These are phyloP conservation scores for Cyphomyrus discorhynchus DNA, from an alignment of 2,113 vertebrate genomes.

Conservation along the genomic window DNA sequence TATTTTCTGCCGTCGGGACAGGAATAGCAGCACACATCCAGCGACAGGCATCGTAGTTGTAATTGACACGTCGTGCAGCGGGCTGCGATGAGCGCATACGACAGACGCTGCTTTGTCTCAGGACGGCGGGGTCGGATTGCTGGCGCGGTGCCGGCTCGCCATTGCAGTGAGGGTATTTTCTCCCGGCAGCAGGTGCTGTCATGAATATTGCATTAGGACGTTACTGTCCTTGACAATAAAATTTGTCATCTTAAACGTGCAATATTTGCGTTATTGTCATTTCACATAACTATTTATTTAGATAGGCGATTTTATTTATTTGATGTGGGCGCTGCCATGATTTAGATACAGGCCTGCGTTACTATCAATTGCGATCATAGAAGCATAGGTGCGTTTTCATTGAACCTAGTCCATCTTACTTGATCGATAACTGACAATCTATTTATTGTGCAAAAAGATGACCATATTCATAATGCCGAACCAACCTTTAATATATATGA, in stretches of 20 bases:
- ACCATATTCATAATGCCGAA: neutral
- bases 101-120: neutral
- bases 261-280: neutral
- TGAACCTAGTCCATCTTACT: neutral
- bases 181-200: neutral
- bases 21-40: neutral
- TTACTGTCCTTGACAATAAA: neutral
- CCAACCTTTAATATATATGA: neutral
- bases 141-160: neutral
- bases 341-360: neutral
- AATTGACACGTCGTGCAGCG: neutral
- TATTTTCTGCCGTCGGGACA: neutral
- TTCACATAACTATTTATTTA: neutral
- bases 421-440: neutral
- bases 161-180: neutral
- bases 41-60: neutral
- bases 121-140: neutral
- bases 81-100: neutral
- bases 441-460: neutral
- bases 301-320: neutral
- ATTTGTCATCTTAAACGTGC: neutral
- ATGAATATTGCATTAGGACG: neutral
- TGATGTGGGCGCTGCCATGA: neutral
- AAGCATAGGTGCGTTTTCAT: neutral
- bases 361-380: neutral